A percentile compares a stretch with the other conserved stretches of the same genome.
phyloP scores from a whole-genome alignment of 2,797 vertebrate species.

The Channa striata region DNA sequence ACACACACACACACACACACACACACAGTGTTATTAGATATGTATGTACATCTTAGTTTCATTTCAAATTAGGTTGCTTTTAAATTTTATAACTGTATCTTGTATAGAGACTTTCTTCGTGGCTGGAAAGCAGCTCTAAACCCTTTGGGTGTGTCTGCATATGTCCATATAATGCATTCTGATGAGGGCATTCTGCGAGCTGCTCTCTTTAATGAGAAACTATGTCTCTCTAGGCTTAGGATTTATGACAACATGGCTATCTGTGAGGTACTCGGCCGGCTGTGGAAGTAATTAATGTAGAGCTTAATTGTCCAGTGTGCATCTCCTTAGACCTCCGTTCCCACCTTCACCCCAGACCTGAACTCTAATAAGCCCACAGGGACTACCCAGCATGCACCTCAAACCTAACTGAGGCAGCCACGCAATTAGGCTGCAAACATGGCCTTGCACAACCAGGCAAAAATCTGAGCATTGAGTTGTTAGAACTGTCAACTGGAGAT shows the following conservation, averaged over 20 bases:
- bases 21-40: neutral
- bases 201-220: conserved; percentile 30
- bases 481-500: neutral
- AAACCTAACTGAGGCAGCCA: conserved; percentile 68
- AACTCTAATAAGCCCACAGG: conserved; percentile 81
- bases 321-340: conserved; percentile 63
- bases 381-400: conserved; percentile 73
- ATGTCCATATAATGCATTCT: neutral
- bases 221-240: conserved; percentile 55
- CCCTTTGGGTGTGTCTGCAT: neutral
- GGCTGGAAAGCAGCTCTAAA: neutral
- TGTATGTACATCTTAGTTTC: neutral
- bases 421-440: conserved; percentile 78
- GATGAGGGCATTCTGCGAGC: neutral
- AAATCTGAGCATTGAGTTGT: neutral
- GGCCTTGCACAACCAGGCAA: conserved; percentile 20
- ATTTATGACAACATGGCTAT: conserved; percentile 55
- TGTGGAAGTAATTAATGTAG: conserved; percentile 84
- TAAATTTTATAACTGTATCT: conserved; percentile 4
- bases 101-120: neutral
- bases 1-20: neutral
- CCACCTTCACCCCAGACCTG: conserved; percentile 77
- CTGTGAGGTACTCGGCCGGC: conserved; percentile 63
- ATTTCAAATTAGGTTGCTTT: conserved; percentile 16
- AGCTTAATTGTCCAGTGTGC: conserved; percentile 80